Conservation (phyloP, 2,888 invertebrate genomes). For the Hydrotaea diabolus region DNA sequence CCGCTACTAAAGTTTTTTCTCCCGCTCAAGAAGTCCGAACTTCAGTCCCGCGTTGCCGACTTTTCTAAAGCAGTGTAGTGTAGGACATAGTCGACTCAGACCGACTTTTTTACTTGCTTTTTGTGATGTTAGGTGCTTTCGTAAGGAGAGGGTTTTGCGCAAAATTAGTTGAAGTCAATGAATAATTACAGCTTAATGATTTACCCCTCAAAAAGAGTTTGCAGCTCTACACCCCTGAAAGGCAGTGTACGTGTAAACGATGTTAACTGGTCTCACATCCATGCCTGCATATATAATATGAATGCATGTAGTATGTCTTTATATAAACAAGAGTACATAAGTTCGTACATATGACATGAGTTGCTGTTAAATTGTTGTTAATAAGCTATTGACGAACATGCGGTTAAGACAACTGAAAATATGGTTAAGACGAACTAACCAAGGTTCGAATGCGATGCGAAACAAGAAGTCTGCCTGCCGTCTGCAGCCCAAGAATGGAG, state of each 20-base stretch:
- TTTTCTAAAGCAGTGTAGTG: too few relatives aligned
- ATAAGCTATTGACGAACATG: slow-evolving; percentile 55
- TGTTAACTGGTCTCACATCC: slow-evolving; percentile 45
- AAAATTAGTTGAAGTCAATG: too few relatives aligned
- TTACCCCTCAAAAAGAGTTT: background rate
- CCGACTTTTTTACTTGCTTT: too few relatives aligned
- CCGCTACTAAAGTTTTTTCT: too few relatives aligned
- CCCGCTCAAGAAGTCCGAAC: too few relatives aligned
- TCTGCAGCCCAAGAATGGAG: background rate
- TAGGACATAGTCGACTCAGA: too few relatives aligned
- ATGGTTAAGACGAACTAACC: slow-evolving; percentile 5
- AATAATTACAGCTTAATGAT: too few relatives aligned
- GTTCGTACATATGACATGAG: slow-evolving; percentile 44
- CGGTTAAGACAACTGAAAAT: slow-evolving; percentile 47
- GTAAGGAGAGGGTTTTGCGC: too few relatives aligned
- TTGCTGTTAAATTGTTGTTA: slow-evolving; percentile 48
- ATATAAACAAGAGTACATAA: too few relatives aligned
- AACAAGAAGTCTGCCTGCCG: background rate
- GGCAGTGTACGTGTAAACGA: background rate
- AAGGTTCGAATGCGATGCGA: slow-evolving; percentile 3
- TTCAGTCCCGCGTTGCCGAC: too few relatives aligned
- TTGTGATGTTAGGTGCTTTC: too few relatives aligned
- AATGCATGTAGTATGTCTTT: background rate
- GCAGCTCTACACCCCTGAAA: background rate
- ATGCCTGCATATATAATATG: background rate